A percentile compares a stretch with the other conserved stretches of the same genome.
Conservation (phyloP, 2,888 invertebrate genomes). For the Pasiphila rectangulata region DNA sequence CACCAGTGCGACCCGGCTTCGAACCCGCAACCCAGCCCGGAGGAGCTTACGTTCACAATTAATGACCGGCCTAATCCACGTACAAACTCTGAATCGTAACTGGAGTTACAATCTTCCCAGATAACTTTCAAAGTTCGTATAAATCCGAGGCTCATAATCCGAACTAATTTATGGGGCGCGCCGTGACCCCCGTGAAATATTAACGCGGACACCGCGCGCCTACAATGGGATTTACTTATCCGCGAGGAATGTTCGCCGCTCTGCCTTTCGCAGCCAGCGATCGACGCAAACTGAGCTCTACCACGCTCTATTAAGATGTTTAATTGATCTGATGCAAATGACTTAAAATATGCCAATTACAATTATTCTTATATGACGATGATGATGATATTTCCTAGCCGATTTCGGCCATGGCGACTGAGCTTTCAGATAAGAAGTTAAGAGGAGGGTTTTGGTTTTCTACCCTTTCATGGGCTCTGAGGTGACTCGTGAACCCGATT, state of each 20-base stretch:
- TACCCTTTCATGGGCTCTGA: too few species aligned
- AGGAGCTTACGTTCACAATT: slow-evolving; percentile 40
- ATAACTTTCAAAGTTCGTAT: slow-evolving; percentile 37
- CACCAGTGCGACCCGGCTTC: slow-evolving; percentile 11
- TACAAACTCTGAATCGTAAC: slow-evolving; percentile 31
- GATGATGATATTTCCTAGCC: too few species aligned
- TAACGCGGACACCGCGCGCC: slow-evolving; percentile 35
- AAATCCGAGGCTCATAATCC: slow-evolving; percentile 40
- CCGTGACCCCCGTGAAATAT: slow-evolving; percentile 52
- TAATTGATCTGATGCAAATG: background rate
- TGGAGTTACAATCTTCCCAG: slow-evolving; percentile 38
- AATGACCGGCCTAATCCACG: slow-evolving; percentile 41
- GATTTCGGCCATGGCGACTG: too few species aligned
- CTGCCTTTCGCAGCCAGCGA: background rate
- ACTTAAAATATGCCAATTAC: too few species aligned
- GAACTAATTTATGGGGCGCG: slow-evolving; percentile 36
- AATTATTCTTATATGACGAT: too few species aligned
- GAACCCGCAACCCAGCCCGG: slow-evolving; percentile 35
- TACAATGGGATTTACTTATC: slow-evolving; percentile 44
- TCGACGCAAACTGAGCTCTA: background rate
- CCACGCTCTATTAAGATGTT: background rate
- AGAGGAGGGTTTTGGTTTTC: too few species aligned
- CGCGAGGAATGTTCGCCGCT: slow-evolving; percentile 34
- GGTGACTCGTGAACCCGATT: too few species aligned
- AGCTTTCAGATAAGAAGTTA: too few species aligned